Base-by-base conservation (phyloP, 1,140 invertebrate species). In the Atta texana region DNA sequence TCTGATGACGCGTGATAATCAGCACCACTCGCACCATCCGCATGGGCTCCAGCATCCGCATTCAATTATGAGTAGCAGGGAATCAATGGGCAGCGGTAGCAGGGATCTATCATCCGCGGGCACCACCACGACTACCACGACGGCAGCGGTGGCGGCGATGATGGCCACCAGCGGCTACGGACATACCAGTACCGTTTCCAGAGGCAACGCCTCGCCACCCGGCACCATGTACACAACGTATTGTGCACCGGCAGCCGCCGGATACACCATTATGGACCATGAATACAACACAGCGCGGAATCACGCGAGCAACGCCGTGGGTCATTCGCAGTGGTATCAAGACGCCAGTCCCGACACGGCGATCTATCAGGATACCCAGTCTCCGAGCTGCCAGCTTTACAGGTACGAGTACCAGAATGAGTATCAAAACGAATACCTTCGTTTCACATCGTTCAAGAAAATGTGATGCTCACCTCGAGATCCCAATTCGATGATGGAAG, bases 81-180 rank as follows among this genome's bases (percentile, higher is more conserved):
- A 91, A 44, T 80, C 94, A 1, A 93, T 84, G 92, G 94, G 53
- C 93, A 94, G 84, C 93, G 96, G 93, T 1, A 93, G 94, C 86
- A 88, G 94, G 57, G 94, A 95, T 16, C 93, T 86, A 92, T 93
- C 90, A 86, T 94, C 78, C 10, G 88, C 74, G 0, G 89, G 88
- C 34, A 86, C 91, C 0, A 90, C 92, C 14, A 91, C 89, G 1
- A 94, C 94, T 6, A 92, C 94, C 6, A 93, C 93, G 6, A 92
- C 92, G 2, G 93, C 93, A 4, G 93, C 94, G 14, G 94, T 94
- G 7, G 94, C 93, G 2, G 94, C 94, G 7, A 94, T 94, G 93
- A 95, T 95, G 94, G 93, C 93, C 0, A 96, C 96, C 72, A 97
- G 96, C 86, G 96, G 96, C 3, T 96, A 96, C 88, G 95, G 95